These are phyloP conservation scores for Dugesia japonica DNA, from an alignment of 2,888 invertebrate genomes.

Conservation along the genomic window DNA sequence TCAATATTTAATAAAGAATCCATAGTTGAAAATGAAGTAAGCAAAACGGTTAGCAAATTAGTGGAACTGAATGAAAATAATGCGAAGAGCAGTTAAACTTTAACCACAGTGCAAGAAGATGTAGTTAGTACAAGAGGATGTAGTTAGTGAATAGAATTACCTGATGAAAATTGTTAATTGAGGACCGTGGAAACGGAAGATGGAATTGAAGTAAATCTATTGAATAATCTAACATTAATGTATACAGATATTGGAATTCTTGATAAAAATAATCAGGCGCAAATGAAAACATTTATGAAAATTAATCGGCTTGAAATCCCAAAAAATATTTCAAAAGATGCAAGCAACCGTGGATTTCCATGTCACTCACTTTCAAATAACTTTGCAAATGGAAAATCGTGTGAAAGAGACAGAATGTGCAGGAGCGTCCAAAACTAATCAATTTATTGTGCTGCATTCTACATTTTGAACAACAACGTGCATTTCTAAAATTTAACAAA, in stretches of 20 bases:
- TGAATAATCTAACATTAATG: neutral
- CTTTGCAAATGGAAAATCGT: neutral
- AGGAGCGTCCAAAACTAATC: too few species aligned
- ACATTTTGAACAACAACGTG: neutral
- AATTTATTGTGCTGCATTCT: too few species aligned
- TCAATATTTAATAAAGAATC: too few species aligned
- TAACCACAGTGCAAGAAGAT: neutral
- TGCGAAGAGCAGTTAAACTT: neutral
- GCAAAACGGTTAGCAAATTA: neutral
- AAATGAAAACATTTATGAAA: neutral
- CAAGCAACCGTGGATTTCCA: neutral
- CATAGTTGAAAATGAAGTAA: neutral
- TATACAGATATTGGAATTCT: neutral
- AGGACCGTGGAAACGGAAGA: neutral
- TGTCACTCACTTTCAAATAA: neutral
- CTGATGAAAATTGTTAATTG: neutral
- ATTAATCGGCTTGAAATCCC: too few species aligned
- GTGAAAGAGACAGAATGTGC: too few species aligned
- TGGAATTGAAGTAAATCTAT: slow-evolving; percentile 1
- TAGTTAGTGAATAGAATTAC: slow-evolving; percentile 7
- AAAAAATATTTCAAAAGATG: neutral
- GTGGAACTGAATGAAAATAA: neutral
- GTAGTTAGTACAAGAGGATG: slow-evolving; percentile 20
- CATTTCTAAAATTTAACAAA: neutral
- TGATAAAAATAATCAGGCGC: neutral